These are phyloP conservation scores for Phorcus lineatus DNA, from an alignment of 2,888 invertebrate genomes.

Conservation along the genomic window DNA sequence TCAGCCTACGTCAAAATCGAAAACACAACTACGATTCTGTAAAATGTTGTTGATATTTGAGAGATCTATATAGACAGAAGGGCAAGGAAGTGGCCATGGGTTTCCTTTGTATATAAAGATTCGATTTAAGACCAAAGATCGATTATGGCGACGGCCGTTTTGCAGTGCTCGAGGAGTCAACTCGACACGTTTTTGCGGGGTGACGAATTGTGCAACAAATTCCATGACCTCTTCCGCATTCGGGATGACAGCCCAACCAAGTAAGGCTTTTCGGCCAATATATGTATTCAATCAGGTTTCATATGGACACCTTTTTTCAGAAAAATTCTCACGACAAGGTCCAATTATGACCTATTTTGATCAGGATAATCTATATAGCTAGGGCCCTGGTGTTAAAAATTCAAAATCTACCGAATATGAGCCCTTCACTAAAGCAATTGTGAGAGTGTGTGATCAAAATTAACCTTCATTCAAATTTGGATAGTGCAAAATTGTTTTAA, in stretches of 20 bases:
- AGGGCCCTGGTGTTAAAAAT: too few relatives aligned
- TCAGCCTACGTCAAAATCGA: conserved; percentile 36
- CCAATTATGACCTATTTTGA: neutral
- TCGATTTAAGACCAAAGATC: neutral
- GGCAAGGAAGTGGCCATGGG: neutral
- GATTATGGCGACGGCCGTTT: conserved; percentile 52
- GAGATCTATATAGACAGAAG: neutral
- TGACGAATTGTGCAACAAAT: conserved; percentile 57
- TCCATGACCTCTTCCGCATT: conserved; percentile 62
- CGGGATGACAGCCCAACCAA: conserved; percentile 45
- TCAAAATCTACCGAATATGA: too few relatives aligned
- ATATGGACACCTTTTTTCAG: too few relatives aligned
- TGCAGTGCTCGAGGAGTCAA: conserved; percentile 61
- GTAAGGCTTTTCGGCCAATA: conserved; percentile 4
- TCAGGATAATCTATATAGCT: neutral
- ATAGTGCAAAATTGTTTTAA: too few relatives aligned
- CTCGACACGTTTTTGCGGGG: conserved; percentile 61
- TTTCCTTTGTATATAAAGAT: neutral
- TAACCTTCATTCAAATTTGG: too few relatives aligned
- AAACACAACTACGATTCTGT: neutral
- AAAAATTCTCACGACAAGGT: too few relatives aligned
- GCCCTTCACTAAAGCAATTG: too few relatives aligned
- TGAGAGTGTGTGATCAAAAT: too few relatives aligned
- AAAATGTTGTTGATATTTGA: neutral
- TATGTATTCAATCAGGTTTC: too few relatives aligned